Evolutionary conservation across 2,888 invertebrate genomes (phyloP), one percentile per base, ranked within the genome.

Genomic region (Malachius bipustulatus): DNA sequence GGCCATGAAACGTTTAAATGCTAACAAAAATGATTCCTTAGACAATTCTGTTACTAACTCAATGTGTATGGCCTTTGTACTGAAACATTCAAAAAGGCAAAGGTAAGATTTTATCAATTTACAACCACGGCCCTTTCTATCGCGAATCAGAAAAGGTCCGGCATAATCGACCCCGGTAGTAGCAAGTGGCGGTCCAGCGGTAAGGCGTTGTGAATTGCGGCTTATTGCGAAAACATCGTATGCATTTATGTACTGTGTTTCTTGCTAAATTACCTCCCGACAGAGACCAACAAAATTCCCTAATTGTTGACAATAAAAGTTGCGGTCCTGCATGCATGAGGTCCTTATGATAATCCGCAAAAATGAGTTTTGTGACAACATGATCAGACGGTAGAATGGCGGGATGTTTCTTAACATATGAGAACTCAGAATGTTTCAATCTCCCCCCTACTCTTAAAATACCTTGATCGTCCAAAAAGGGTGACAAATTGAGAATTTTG

Each of bases 291-390:
- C 6, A 19, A 6, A 6, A 8, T 8, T 19, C n/a, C 6, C 24
- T 6, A 8, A 19, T 19, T 6, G 24, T 8, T 8, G 24, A 19
- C 24, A 19, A 19, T n/a, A 19, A 8, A n/a, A 19, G 24, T 19
- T 19, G 24, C n/a, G 24, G 24, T 8, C 24, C 24, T 19, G 24
- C 24, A n/a, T n/a, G n/a, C n/a, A n/a, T n/a, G n/a, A n/a, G n/a
- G n/a, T n/a, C n/a, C n/a, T n/a, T n/a, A n/a, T n/a, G n/a, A n/a
- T n/a, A n/a, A n/a, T n/a, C n/a, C n/a, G n/a, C n/a, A 19, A 19
- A 19, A 6, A 19, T n/a, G n/a, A 19, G 24, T 19, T 19, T 19
- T 6, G 24, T 19, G n/a, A 19, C 6, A n/a, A 8, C 6, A 19
- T 19, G 24, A 8, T n/a, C n/a, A n/a, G 24, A 6, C n/a, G 24